Evolutionary conservation across 2,113 vertebrate species (phyloP), one percentile per base, ranked within the genome.

Genomic region (Phainopepla nitens): DNA sequence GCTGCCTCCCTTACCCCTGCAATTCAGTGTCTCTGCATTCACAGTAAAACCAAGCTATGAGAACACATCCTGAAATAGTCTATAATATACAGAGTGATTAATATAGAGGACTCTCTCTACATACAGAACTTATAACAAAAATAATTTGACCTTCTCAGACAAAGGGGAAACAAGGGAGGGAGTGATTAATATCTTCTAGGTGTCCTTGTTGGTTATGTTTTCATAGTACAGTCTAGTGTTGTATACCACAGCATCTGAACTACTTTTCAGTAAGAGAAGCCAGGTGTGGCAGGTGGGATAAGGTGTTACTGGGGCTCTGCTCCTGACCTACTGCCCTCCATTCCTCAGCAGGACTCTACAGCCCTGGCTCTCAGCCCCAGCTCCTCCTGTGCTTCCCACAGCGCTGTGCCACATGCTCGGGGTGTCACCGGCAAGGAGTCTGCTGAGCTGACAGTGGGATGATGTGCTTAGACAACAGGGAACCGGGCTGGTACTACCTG

Each of bases 231-330:
- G 44, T 9, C 33, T 24, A 36, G 25, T 6, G 69, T 18, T 39
- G 25, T 27, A 39, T 39, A 47, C 7, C 24, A 45, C 25, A 11
- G n/a, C 22, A 42, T 42, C 15, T 50, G 24, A 77, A 23, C 21
- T 11, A 13, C 10, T 58, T 31, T 29, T 47, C 36, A 75, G 70
- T 7, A 6, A 18, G 47, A 35, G 19, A 65, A 45, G 4, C 4
- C 12, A 9, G 64, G 64, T 81, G 21, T 13, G 57, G 68, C 50
- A 57, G 62, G 36, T 29, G 45, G 76, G 64, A 21, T 13, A 29
- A 56, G 0, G 2, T 2, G 16, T 17, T 11, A 7, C 27, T 45
- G 47, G 0, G 1, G 18, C 66, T 11, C 66, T 23, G 68, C 36
- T 72, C 61, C 35, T 2, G 22, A 33, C 35, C 29, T 9, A 3